These are phyloP conservation scores for Eupithecia dodoneata DNA, from an alignment of 2,888 invertebrate species.

Conservation along the genomic window DNA sequence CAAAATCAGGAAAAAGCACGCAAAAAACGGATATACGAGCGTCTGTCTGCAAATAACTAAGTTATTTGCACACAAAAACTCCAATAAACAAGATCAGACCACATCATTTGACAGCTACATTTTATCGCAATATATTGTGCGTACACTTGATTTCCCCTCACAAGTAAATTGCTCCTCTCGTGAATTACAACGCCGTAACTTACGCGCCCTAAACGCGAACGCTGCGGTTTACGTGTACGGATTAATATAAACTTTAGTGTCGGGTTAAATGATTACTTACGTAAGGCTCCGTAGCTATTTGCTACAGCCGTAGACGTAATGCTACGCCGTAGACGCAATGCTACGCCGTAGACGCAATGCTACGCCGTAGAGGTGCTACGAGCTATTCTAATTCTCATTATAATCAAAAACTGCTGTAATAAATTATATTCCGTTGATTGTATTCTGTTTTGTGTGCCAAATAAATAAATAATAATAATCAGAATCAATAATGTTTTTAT, in stretches of 20 bases:
- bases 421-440: no score
- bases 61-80: background rate
- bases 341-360: conserved; percentile 15
- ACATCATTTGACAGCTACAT: conserved; percentile 13
- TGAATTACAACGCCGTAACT: conserved; percentile 57
- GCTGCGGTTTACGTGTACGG: conserved; percentile 33
- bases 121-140: conserved; percentile 14
- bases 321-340: conserved; percentile 8
- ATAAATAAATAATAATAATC: no score
- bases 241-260: conserved; percentile 35
- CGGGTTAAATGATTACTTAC: conserved; percentile 33
- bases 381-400: background rate
- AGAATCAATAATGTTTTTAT: background rate
- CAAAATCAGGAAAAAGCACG: background rate
- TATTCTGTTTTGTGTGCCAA: no score
- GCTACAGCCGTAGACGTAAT: conserved; percentile 8
- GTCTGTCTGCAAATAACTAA: background rate
- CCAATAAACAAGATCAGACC: conserved; percentile 11
- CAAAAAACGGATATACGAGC: background rate
- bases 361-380: conserved; percentile 11
- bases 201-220: conserved; percentile 37
- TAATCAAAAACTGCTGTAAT: no score
- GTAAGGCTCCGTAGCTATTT: conserved; percentile 6
- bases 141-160: conserved; percentile 26
- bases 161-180: conserved; percentile 46